Evolutionary conservation across 2,888 invertebrate species (phyloP).

Genomic region (Cerceris ruficornis): DNA sequence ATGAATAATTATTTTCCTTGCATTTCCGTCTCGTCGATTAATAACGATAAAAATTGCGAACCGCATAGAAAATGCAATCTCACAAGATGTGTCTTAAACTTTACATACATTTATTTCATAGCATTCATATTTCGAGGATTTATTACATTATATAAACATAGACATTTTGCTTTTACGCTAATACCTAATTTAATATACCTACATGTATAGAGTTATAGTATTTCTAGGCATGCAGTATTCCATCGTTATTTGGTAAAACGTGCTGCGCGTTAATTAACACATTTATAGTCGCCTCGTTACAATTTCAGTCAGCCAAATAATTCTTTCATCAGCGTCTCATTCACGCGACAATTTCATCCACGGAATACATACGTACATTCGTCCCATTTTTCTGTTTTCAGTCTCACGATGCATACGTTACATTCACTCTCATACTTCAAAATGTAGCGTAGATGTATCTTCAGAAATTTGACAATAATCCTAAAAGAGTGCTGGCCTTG

Average conservation of each 20-base stretch:
- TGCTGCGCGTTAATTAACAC: conserved; percentile 61
- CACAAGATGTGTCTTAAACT: conserved; percentile 35
- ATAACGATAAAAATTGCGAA: neutral
- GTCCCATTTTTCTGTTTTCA: neutral
- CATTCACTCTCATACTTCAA: conserved; percentile 3
- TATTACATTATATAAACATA: conserved; percentile 77
- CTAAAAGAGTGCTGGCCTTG: conserved; percentile 31
- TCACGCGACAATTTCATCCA: conserved; percentile 21
- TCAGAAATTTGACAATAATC: conserved; percentile 2
- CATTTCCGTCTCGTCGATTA: neutral
- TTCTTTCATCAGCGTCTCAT: conserved; percentile 27
- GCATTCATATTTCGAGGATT: conserved; percentile 72
- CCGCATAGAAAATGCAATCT: neutral
- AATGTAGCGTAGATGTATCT: conserved; percentile 16
- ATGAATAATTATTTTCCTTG: neutral
- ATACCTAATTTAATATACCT: conserved; percentile 67
- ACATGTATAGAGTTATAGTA: conserved; percentile 55
- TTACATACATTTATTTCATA: conserved; percentile 72
- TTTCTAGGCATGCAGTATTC: conserved; percentile 72
- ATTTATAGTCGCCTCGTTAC: conserved; percentile 47
- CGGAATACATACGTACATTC: conserved; percentile 17
- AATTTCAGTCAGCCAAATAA: conserved; percentile 9
- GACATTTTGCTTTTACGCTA: conserved; percentile 72
- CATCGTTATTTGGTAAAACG: conserved; percentile 73
- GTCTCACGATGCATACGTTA: neutral